Conservation (phyloP, 1,140 invertebrate genomes). For the Leptinotarsa lineolata region DNA sequence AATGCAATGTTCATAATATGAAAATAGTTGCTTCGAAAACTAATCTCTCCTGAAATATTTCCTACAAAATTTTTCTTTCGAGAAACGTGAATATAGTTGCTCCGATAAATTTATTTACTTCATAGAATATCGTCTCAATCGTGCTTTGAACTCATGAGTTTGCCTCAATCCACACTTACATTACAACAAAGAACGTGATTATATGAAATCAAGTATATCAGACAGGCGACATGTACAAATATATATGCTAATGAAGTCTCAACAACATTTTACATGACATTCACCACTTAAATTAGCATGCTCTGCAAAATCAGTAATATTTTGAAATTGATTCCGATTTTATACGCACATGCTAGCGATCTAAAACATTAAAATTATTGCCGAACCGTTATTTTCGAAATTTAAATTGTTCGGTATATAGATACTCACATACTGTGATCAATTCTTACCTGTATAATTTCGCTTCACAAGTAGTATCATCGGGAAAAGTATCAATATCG, state of each 20-base stretch:
- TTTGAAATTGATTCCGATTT: slow-evolving; percentile 36
- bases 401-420: slow-evolving; percentile 16
- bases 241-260: slow-evolving; percentile 41
- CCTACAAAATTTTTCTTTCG: no score
- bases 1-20: no score
- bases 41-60: no score
- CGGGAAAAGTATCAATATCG: slow-evolving; percentile 15
- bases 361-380: slow-evolving; percentile 37
- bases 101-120: no score
- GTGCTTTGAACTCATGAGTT: no score
- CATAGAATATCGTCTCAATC: no score
- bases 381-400: slow-evolving; percentile 31
- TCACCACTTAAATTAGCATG: slow-evolving; percentile 34
- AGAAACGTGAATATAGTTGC: no score
- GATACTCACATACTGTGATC: background rate
- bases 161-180: no score
- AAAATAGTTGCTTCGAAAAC: no score
- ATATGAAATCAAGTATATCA: background rate
- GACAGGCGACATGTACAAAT: slow-evolving; percentile 38
- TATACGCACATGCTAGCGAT: slow-evolving; percentile 30
- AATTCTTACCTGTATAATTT: slow-evolving; percentile 18
- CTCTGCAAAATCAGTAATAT: slow-evolving; percentile 31
- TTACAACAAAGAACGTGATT: background rate
- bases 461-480: slow-evolving; percentile 10
- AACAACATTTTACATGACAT: slow-evolving; percentile 34